Percentiles rank a stretch among this genome's conserved stretches.
These are phyloP conservation scores for Heliconius eleuchia DNA, from an alignment of 1,140 invertebrate genomes.

Conservation along the genomic window DNA sequence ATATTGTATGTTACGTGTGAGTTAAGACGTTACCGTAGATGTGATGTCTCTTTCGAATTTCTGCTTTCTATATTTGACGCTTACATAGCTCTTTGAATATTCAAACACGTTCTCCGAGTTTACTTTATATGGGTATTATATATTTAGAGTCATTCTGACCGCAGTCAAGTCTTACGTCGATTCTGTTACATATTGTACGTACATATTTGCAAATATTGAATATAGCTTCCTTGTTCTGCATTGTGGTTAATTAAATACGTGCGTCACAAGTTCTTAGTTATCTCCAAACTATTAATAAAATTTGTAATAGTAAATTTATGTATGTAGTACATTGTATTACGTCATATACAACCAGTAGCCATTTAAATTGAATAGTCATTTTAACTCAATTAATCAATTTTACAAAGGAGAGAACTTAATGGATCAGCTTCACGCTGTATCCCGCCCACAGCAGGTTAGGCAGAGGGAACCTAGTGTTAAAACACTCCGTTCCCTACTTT, in stretches of 20 bases:
- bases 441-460: too few relatives aligned
- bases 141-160: not conserved
- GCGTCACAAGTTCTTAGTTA: not conserved
- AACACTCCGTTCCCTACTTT: too few relatives aligned
- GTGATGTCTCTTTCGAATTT: slow-evolving; percentile 1
- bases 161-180: not conserved
- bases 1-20: not conserved
- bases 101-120: slow-evolving; percentile 4
- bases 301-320: not conserved
- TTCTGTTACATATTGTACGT: not conserved
- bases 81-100: slow-evolving; percentile 12
- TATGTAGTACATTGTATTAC: not conserved
- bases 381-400: not conserved
- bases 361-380: not conserved
- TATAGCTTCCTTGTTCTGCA: not conserved
- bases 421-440: too few relatives aligned
- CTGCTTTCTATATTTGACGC: slow-evolving; percentile 13
- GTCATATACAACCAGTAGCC: not conserved
- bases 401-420: not conserved
- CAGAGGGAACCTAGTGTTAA: too few relatives aligned
- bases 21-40: not conserved
- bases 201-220: not conserved
- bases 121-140: slow-evolving; percentile 7
- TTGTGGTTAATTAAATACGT: not conserved
- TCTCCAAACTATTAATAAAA: not conserved